Evolutionary conservation across 23 tunicate genomes (phyloP).

Genomic region (Oikopleura vanhoeffeni): DNA sequence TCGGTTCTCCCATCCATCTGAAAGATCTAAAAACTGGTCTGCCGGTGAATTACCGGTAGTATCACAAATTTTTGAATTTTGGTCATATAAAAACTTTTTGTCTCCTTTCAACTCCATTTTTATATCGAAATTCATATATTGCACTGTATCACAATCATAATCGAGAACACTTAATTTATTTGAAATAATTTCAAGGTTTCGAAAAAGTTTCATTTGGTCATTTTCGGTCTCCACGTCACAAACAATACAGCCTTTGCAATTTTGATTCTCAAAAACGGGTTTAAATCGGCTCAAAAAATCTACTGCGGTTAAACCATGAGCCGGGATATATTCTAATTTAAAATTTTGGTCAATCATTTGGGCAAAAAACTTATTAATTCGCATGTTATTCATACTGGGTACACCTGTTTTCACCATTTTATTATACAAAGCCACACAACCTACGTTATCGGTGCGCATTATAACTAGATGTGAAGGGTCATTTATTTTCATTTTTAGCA

Average conservation of each 20-base stretch:
- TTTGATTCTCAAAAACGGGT: not conserved
- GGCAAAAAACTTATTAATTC: not conserved
- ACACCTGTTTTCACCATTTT: not conserved
- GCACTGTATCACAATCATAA: too few species aligned
- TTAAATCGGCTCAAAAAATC: not conserved
- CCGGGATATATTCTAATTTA: not conserved
- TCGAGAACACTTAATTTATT: too few species aligned
- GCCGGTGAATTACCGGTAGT: too few species aligned
- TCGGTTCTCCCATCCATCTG: too few species aligned
- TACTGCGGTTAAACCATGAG: not conserved
- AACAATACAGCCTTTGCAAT: not conserved
- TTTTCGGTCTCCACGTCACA: not conserved
- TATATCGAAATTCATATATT: too few species aligned
- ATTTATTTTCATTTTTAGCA: not conserved
- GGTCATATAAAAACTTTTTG: too few species aligned
- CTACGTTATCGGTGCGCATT: not conserved
- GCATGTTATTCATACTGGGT: not conserved
- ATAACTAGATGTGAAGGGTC: not conserved
- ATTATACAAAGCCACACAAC: not conserved
- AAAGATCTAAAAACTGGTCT: not conserved
- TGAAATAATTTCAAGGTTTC: too few species aligned
- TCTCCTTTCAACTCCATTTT: too few species aligned
- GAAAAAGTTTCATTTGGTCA: too few species aligned
- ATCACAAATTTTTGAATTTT: too few species aligned
- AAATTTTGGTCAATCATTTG: not conserved